These are phyloP conservation scores for Leptogaster cylindrica DNA, from an alignment of 2,888 invertebrate species.

Conservation along the genomic window DNA sequence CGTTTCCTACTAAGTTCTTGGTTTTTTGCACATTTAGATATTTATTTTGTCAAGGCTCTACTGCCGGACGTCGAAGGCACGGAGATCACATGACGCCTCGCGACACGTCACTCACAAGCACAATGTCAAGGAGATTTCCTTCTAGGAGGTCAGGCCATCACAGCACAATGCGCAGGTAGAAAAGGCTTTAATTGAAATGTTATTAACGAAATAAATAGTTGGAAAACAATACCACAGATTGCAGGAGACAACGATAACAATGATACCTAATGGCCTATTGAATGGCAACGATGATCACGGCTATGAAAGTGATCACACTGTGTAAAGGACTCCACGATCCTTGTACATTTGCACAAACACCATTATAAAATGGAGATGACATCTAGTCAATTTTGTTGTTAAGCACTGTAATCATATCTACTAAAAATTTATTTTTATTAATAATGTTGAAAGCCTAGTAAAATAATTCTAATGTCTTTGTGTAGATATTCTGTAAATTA, in stretches of 20 bases:
- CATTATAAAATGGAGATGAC: neutral
- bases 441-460: too few species aligned
- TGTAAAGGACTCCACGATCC: conserved; percentile 2
- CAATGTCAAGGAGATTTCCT: conserved; percentile 59
- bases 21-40: conserved; percentile 52
- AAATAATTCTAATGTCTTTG: too few species aligned
- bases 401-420: too few species aligned
- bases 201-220: neutral
- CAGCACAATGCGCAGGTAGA: conserved; percentile 59
- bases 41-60: conserved; percentile 56
- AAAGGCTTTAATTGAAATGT: neutral
- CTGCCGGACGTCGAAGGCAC: conserved; percentile 54
- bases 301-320: conserved; percentile 36
- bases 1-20: conserved; percentile 26
- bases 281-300: conserved; percentile 24
- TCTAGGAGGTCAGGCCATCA: conserved; percentile 58
- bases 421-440: too few species aligned
- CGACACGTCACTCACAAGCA: conserved; percentile 60
- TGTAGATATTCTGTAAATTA: too few species aligned
- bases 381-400: conserved; percentile 30
- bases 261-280: conserved; percentile 53
- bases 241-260: conserved; percentile 57
- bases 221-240: conserved; percentile 51
- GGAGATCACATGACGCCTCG: conserved; percentile 57
- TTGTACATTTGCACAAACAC: neutral